Evolutionary conservation across 2,113 vertebrate species (phyloP).

Genomic region (Paralichthys olivaceus): DNA sequence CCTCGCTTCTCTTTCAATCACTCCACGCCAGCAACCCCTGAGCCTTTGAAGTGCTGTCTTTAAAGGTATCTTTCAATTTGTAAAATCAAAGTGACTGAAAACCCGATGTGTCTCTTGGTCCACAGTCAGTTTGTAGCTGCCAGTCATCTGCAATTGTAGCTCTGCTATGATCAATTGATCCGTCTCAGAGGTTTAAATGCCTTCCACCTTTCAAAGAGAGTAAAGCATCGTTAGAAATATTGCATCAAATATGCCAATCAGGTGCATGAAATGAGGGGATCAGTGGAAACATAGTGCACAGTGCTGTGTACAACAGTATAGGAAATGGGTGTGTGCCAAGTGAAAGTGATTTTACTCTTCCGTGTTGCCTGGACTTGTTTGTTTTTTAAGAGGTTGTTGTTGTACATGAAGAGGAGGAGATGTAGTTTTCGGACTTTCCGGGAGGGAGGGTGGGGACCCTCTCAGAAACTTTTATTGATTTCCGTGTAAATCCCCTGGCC

Average conservation of each 20-base stretch:
- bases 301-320: neutral
- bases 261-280: constrained; percentile 25
- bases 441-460: constrained; percentile 17
- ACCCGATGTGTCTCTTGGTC: constrained; percentile 56
- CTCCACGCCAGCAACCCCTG: constrained; percentile 44
- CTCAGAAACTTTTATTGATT: constrained; percentile 77
- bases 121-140: constrained; percentile 68
- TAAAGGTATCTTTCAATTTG: constrained; percentile 77
- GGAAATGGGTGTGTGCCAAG: constrained; percentile 21
- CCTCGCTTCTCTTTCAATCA: constrained; percentile 45
- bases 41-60: constrained; percentile 71
- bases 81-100: constrained; percentile 75
- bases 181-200: constrained; percentile 61
- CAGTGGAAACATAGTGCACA: neutral
- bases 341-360: constrained; percentile 44
- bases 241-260: constrained; percentile 19
- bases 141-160: constrained; percentile 66
- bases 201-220: constrained; percentile 49
- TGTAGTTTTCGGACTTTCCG: constrained; percentile 69
- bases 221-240: constrained; percentile 26
- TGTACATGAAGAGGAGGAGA: constrained; percentile 46
- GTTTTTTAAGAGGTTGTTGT: constrained; percentile 54
- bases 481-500: constrained; percentile 64
- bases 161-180: constrained; percentile 66
- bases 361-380: constrained; percentile 40